phyloP scores from a whole-genome alignment of 2,113 vertebrate genomes.

The Crotophaga sulcirostris region DNA sequence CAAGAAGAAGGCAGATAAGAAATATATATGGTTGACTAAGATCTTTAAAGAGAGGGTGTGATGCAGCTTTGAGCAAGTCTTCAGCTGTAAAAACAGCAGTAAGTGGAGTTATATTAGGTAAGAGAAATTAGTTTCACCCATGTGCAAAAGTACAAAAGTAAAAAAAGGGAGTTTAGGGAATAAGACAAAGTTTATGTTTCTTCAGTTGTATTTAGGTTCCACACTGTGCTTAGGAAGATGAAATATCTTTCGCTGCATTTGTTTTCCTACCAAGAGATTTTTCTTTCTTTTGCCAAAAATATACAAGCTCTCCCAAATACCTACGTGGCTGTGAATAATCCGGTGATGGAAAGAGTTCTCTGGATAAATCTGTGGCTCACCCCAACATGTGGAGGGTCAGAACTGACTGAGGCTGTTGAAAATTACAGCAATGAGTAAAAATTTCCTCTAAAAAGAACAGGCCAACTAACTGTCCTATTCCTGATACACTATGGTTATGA shows the following conservation, averaged over 20 bases:
- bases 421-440: background rate
- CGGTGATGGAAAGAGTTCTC: background rate
- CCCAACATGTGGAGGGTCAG: background rate
- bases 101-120: rapidly evolving
- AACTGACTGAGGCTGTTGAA: background rate
- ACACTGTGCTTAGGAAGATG: background rate
- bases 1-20: background rate
- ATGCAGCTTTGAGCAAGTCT: background rate
- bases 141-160: rapidly evolving
- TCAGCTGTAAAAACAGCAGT: background rate
- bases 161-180: background rate
- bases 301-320: background rate
- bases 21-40: background rate
- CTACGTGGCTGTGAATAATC: background rate
- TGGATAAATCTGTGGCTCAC: background rate
- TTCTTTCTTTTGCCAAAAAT: background rate
- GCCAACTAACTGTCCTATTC: background rate
- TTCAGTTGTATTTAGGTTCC: background rate
- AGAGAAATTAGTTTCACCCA: background rate
- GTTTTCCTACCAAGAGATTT: background rate
- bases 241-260: background rate
- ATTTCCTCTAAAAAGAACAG: background rate
- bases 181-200: background rate
- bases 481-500: background rate
- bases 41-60: background rate